Evolutionary conservation across 2,797 vertebrate genomes (phyloP).

Genomic region (Botia almorhae): DNA sequence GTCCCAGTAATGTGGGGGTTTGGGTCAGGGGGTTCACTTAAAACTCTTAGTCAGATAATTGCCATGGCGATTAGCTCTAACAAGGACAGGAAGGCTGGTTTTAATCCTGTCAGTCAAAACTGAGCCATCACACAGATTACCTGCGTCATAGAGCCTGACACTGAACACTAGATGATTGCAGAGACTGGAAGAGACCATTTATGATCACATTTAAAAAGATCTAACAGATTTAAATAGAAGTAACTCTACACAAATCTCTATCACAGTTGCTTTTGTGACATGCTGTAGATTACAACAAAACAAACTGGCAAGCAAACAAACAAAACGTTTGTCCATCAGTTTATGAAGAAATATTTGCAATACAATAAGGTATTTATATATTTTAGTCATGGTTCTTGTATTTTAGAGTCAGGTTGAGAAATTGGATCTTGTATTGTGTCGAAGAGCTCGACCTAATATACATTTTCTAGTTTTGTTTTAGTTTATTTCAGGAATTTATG

Average conservation of each 20-base stretch:
- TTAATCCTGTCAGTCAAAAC: slow-evolving; percentile 50
- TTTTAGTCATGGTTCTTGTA: no score
- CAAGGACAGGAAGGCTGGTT: slow-evolving; percentile 23
- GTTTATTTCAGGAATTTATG: no score
- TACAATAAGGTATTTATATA: no score
- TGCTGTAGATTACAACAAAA: no score
- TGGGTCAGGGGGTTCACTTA: not conserved
- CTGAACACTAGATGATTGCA: not conserved
- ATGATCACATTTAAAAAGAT: not conserved
- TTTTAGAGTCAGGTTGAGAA: no score
- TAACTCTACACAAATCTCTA: not conserved
- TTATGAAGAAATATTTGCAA: no score
- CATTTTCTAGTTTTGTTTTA: no score
- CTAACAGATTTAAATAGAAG: not conserved
- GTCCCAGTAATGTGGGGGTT: not conserved
- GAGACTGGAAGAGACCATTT: not conserved
- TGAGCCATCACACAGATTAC: slow-evolving; percentile 35
- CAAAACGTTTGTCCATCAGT: no score
- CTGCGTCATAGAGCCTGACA: slow-evolving; percentile 32
- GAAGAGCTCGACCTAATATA: no score
- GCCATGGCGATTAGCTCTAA: slow-evolving; percentile 35
- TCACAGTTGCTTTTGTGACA: no score
- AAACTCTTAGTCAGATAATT: slow-evolving; percentile 26
- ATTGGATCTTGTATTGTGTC: no score
- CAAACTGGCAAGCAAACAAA: no score